These are phyloP conservation scores for Scelioninae gen. 2 DNA, from an alignment of 2,888 invertebrate genomes.

Conservation along the genomic window DNA sequence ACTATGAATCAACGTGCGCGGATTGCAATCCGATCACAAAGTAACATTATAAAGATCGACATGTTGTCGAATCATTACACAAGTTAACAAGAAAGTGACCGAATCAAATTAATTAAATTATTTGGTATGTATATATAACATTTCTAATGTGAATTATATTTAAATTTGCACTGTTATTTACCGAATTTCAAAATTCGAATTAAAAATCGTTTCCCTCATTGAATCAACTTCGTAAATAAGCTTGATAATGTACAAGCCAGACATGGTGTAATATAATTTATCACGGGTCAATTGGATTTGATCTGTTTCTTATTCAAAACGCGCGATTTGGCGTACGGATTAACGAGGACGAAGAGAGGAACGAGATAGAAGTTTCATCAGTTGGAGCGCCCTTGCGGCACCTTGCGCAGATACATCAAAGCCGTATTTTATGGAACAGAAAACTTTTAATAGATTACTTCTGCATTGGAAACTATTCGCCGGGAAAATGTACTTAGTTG, in stretches of 20 bases:
- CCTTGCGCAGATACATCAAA: slow-evolving; percentile 41
- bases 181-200: too few species aligned
- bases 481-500: slow-evolving; percentile 48
- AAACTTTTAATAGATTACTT: slow-evolving; percentile 53
- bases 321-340: slow-evolving; percentile 49
- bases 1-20: too few species aligned
- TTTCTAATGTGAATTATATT: too few species aligned
- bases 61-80: too few species aligned
- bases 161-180: too few species aligned
- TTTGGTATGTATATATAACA: too few species aligned
- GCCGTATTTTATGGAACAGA: slow-evolving; percentile 47
- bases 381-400: slow-evolving; percentile 40
- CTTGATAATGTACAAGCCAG: slow-evolving; percentile 46
- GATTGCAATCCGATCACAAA: too few species aligned
- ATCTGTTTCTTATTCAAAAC: slow-evolving; percentile 57
- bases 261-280: slow-evolving; percentile 50
- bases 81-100: too few species aligned
- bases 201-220: too few species aligned
- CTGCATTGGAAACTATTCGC: slow-evolving; percentile 45
- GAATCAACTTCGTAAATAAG: too few species aligned
- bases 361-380: slow-evolving; percentile 49
- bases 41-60: too few species aligned
- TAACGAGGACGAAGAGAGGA: slow-evolving; percentile 40
- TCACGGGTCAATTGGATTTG: slow-evolving; percentile 48
- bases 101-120: too few species aligned